These are phyloP conservation scores for Rhinoraja longicauda DNA, from an alignment of 2,797 vertebrate genomes.

Conservation along the genomic window DNA sequence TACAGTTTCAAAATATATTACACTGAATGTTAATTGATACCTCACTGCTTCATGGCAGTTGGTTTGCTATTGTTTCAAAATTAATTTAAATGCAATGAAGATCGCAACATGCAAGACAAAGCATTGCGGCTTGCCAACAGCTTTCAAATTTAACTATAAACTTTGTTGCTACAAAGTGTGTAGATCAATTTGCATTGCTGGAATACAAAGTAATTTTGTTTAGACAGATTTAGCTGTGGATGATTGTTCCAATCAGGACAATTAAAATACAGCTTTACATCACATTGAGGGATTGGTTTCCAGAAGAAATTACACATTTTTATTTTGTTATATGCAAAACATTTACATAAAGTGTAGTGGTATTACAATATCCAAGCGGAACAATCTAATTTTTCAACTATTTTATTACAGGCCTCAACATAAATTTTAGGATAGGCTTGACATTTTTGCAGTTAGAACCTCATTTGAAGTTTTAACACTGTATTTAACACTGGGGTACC, in stretches of 20 bases:
- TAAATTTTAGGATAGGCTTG: constrained; percentile 29
- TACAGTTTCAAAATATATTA: constrained; percentile 70
- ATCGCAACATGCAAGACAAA: constrained; percentile 24
- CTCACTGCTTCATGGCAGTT: constrained; percentile 78
- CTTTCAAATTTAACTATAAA: constrained; percentile 30
- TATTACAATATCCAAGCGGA: constrained; percentile 1
- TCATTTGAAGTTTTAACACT: background rate
- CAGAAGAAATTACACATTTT: background rate
- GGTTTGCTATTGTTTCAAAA: constrained; percentile 73
- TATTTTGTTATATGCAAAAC: constrained; percentile 15
- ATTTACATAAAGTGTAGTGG: constrained; percentile 7
- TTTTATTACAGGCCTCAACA: constrained; percentile 35
- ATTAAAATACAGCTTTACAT: constrained; percentile 34
- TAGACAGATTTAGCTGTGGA: constrained; percentile 25
- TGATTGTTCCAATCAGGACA: background rate
- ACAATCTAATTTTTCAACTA: constrained; percentile 33
- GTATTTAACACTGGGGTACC: background rate
- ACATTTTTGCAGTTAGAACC: constrained; percentile 20
- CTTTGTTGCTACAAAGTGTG: constrained; percentile 14
- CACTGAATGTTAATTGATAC: constrained; percentile 68
- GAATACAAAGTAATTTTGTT: background rate
- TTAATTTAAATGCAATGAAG: constrained; percentile 23
- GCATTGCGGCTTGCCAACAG: background rate
- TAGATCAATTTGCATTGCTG: background rate
- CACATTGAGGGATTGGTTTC: constrained; percentile 5